Percentiles rank a stretch among this genome's conserved stretches.
Evolutionary conservation across 2,888 invertebrate genomes (phyloP).

Genomic region (Microplitis deprimator): DNA sequence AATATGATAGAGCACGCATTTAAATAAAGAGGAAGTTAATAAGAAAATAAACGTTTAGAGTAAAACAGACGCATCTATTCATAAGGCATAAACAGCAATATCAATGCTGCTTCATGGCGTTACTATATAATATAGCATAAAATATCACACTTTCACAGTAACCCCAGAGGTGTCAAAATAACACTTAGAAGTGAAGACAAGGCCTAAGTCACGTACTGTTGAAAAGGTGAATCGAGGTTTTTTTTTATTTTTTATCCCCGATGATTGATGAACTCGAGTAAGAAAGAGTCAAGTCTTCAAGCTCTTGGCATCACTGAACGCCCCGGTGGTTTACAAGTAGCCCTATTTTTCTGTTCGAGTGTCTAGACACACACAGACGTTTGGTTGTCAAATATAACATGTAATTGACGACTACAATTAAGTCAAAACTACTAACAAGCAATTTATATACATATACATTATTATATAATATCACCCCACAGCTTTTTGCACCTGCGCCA

Average conservation of each 20-base stretch:
- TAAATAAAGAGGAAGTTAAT: neutral
- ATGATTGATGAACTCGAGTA: constrained; percentile 63
- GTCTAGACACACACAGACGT: neutral
- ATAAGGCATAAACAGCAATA: neutral
- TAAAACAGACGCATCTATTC: neutral
- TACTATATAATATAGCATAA: neutral
- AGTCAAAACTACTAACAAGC: neutral
- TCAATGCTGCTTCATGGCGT: neutral
- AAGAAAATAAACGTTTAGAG: neutral
- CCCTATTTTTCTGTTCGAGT: neutral
- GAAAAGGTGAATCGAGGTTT: constrained; percentile 59
- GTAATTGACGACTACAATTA: neutral
- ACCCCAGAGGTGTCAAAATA: constrained; percentile 27
- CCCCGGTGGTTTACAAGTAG: neutral
- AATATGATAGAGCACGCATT: neutral
- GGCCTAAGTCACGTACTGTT: constrained; percentile 40
- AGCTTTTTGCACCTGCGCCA: constrained; percentile 5
- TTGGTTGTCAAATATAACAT: neutral
- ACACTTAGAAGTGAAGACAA: neutral
- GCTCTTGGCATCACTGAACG: neutral
- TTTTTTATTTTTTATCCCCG: constrained; percentile 59
- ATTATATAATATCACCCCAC: neutral
- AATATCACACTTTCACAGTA: neutral
- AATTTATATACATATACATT: neutral
- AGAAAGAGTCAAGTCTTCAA: neutral